Evolutionary conservation across 2,888 invertebrate species (phyloP).

Genomic region (Zonitis immaculata): DNA sequence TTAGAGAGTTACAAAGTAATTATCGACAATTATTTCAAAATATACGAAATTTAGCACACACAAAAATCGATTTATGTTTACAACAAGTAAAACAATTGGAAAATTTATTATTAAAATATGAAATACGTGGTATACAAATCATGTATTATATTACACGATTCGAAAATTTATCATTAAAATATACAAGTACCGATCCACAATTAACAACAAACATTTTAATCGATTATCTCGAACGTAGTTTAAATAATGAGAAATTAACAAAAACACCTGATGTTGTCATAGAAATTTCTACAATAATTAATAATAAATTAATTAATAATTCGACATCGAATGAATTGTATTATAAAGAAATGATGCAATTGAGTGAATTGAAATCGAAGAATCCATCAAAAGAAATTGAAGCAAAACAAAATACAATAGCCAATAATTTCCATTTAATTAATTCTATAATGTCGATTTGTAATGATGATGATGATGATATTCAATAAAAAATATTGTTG

Average conservation of each 20-base stretch:
- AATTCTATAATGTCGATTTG: conserved; percentile 33
- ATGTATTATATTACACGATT: conserved; percentile 27
- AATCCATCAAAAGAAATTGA: conserved; percentile 25
- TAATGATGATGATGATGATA: conserved; percentile 27
- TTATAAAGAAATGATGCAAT: conserved; percentile 18
- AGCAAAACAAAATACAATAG: conserved; percentile 31
- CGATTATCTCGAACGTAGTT: conserved; percentile 31
- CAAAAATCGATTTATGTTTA: conserved; percentile 24
- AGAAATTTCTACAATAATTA: conserved; percentile 12
- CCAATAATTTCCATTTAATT: conserved; percentile 34
- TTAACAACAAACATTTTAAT: neutral
- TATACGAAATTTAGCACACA: conserved; percentile 26
- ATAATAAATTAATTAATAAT: conserved; percentile 6
- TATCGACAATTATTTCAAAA: conserved; percentile 29
- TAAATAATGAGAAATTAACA: conserved; percentile 25
- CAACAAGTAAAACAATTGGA: conserved; percentile 31
- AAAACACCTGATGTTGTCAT: conserved; percentile 27
- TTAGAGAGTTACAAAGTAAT: conserved; percentile 23
- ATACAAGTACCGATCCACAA: conserved; percentile 11
- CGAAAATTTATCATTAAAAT: conserved; percentile 30
- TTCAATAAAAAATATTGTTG: conserved; percentile 4
- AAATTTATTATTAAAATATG: conserved; percentile 32
- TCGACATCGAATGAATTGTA: conserved; percentile 20
- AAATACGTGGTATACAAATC: conserved; percentile 35
- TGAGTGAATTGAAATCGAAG: conserved; percentile 18